phyloP scores from a whole-genome alignment of 1,140 invertebrate species.

The Sesamia nonagrioides region DNA sequence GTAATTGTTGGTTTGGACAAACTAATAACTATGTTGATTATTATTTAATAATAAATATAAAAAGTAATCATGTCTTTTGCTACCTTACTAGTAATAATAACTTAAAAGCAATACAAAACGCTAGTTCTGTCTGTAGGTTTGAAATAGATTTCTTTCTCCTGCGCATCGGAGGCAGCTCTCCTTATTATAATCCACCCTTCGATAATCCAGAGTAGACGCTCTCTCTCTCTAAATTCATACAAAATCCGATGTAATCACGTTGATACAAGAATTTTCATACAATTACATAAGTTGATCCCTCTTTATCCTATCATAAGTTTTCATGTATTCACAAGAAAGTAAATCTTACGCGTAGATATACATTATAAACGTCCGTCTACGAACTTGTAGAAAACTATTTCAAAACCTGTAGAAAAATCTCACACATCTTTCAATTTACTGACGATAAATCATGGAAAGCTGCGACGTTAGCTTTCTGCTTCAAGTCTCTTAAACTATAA shows the following conservation, averaged over 20 bases:
- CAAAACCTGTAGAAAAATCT: conserved; percentile 77
- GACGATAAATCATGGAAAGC: conserved; percentile 57
- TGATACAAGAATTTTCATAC: conserved; percentile 61
- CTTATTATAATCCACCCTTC: conserved; percentile 9
- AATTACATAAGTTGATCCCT: conserved; percentile 75
- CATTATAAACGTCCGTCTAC: conserved; percentile 51
- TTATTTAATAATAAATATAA: conserved; percentile 61
- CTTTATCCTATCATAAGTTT: conserved; percentile 76
- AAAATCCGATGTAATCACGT: conserved; percentile 49
- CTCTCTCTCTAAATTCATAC: conserved; percentile 45
- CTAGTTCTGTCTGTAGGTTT: conserved; percentile 76
- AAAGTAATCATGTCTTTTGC: conserved; percentile 68
- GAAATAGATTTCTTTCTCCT: conserved; percentile 77
- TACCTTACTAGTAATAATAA: conserved; percentile 65
- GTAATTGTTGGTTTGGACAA: conserved; percentile 65
- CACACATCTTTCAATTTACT: conserved; percentile 50
- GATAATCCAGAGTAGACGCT: conserved; percentile 6
- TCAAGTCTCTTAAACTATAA: conserved; percentile 57
- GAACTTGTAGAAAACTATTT: conserved; percentile 74
- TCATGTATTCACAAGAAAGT: conserved; percentile 60
- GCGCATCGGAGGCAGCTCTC: conserved; percentile 25
- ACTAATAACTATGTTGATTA: conserved; percentile 65
- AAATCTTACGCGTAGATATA: conserved; percentile 54
- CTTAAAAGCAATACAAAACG: conserved; percentile 66
- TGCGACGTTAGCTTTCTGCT: conserved; percentile 58